Conservation (phyloP, 1,140 invertebrate genomes). For the Thaumetopoea pityocampa region DNA sequence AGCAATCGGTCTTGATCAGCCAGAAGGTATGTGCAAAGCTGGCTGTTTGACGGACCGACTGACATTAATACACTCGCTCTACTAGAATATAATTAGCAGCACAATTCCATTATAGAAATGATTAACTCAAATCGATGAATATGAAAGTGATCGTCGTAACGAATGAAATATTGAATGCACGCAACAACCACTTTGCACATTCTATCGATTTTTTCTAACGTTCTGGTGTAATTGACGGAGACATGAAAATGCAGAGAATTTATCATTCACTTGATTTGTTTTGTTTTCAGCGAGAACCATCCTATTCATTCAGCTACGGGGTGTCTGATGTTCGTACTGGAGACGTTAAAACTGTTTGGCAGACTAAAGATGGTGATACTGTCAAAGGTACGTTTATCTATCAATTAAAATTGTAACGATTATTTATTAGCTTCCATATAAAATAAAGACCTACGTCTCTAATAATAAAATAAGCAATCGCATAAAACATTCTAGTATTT, state of each 20-base stretch:
- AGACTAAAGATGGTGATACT: slow-evolving; percentile 78
- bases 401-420: no score
- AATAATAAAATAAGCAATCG: no score
- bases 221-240: slow-evolving; percentile 35
- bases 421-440: no score
- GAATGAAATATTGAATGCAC: slow-evolving; percentile 57
- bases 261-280: slow-evolving; percentile 28
- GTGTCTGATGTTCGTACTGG: slow-evolving; percentile 76
- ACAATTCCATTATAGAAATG: slow-evolving; percentile 56
- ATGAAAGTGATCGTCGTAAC: slow-evolving; percentile 58
- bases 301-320: slow-evolving; percentile 77
- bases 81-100: slow-evolving; percentile 26
- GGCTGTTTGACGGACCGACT: slow-evolving; percentile 37
- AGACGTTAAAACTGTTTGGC: slow-evolving; percentile 80
- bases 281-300: slow-evolving; percentile 59
- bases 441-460: no score
- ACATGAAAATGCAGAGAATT: slow-evolving; percentile 26
- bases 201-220: slow-evolving; percentile 30
- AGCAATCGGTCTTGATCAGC: slow-evolving; percentile 39
- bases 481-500: no score
- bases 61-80: slow-evolving; percentile 41
- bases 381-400: slow-evolving; percentile 67
- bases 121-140: slow-evolving; percentile 46
- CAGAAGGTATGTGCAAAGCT: slow-evolving; percentile 29
- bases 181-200: slow-evolving; percentile 54